phyloP scores from a whole-genome alignment of 2,113 vertebrate genomes.

The Corvus moneduloides region DNA sequence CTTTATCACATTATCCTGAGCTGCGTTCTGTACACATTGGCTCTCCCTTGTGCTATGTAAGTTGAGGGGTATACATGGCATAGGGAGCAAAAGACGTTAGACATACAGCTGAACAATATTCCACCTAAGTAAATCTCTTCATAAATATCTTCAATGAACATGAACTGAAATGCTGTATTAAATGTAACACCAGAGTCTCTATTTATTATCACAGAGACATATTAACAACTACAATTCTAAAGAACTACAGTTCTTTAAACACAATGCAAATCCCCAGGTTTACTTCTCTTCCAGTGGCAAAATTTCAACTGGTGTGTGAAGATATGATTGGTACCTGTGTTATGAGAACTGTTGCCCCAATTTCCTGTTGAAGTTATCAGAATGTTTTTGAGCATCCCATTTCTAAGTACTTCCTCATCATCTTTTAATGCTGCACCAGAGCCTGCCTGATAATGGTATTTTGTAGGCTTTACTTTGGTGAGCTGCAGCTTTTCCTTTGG shows the following conservation, averaged over 20 bases:
- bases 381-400: not conserved
- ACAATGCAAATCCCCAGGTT: not conserved
- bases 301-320: not conserved
- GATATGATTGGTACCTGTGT: not conserved
- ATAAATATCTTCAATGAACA: not conserved
- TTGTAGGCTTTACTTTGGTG: not conserved
- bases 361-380: not conserved
- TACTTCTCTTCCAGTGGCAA: not conserved
- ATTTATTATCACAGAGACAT: not conserved
- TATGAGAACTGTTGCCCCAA: not conserved
- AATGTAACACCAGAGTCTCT: not conserved
- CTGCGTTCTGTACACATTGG: not conserved
- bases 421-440: not conserved
- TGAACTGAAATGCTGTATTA: not conserved
- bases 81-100: not conserved
- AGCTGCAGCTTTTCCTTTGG: not conserved
- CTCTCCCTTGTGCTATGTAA: not conserved
- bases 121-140: not conserved
- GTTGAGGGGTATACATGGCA: rapidly evolving
- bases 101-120: not conserved
- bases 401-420: not conserved
- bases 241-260: not conserved
- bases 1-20: not conserved
- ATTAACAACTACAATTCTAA: not conserved
- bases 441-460: not conserved